A percentile compares a stretch with the other conserved stretches of the same genome.
Conservation (phyloP, 2,797 vertebrate species). For the Aplochiton taeniatus region DNA sequence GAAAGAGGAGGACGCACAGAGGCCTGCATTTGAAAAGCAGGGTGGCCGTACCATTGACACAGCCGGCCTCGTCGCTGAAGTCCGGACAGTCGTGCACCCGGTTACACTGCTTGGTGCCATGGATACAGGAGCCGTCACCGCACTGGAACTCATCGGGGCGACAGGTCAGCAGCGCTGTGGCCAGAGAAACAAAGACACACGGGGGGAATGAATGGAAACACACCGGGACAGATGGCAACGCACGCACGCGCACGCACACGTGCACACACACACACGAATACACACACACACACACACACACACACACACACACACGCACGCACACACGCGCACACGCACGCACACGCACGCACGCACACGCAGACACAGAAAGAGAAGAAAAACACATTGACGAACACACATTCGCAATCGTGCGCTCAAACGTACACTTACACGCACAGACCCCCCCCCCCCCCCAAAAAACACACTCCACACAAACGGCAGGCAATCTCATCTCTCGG, state of each 20-base stretch:
- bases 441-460: no score
- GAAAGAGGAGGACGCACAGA: not conserved
- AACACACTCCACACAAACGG: no score
- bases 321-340: conserved; percentile 6
- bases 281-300: not conserved
- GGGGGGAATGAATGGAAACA: not conserved
- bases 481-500: not conserved
- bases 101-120: conserved; percentile 90
- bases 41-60: conserved; percentile 81
- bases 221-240: not conserved
- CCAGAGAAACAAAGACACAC: conserved; percentile 27
- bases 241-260: conserved; percentile 13
- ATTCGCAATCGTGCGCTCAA: not conserved
- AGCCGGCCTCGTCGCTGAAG: conserved; percentile 91
- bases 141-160: conserved; percentile 93
- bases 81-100: conserved; percentile 89
- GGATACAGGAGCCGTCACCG: conserved; percentile 90
- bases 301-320: conserved; percentile 20
- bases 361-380: not conserved
- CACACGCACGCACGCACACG: not conserved
- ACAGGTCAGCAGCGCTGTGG: conserved; percentile 85
- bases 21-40: no score
- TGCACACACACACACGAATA: not conserved
- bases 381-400: not conserved
- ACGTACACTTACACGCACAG: no score